Conservation (phyloP, 1,140 invertebrate genomes). For the Lordiphosa clarofinis region DNA sequence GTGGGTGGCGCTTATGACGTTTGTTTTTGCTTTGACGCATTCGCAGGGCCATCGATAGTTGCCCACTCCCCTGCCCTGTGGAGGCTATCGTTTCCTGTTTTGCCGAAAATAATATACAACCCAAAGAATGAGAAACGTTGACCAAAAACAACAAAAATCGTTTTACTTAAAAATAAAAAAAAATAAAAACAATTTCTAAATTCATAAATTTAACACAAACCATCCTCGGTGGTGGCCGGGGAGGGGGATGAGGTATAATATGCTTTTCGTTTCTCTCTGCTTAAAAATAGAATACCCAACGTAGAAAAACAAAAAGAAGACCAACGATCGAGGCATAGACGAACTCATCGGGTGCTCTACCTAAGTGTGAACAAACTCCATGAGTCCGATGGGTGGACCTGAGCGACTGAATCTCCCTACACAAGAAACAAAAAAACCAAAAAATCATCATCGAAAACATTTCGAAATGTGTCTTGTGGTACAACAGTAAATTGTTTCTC, state of each 20-base stretch:
- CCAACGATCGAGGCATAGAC: constrained; percentile 32
- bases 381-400: too few species aligned
- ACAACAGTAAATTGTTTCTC: constrained; percentile 38
- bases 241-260: background rate
- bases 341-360: constrained; percentile 39
- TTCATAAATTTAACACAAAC: constrained; percentile 35
- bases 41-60: constrained; percentile 6
- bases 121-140: constrained; percentile 29
- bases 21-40: constrained; percentile 64
- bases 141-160: constrained; percentile 16
- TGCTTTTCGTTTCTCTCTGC: too few species aligned
- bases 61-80: background rate
- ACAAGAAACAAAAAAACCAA: constrained; percentile 13
- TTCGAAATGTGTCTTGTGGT: constrained; percentile 27
- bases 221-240: background rate
- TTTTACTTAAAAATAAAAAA: background rate
- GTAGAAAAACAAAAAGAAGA: constrained; percentile 25
- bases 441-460: constrained; percentile 38
- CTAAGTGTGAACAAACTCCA: background rate
- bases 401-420: constrained; percentile 17
- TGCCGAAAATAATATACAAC: constrained; percentile 51
- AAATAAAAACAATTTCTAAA: constrained; percentile 36
- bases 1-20: constrained; percentile 51
- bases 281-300: too few species aligned
- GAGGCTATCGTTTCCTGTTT: constrained; percentile 55